These are phyloP conservation scores for Schizothorax lantsangensis DNA, from an alignment of 2,797 vertebrate species.

Conservation along the genomic window DNA sequence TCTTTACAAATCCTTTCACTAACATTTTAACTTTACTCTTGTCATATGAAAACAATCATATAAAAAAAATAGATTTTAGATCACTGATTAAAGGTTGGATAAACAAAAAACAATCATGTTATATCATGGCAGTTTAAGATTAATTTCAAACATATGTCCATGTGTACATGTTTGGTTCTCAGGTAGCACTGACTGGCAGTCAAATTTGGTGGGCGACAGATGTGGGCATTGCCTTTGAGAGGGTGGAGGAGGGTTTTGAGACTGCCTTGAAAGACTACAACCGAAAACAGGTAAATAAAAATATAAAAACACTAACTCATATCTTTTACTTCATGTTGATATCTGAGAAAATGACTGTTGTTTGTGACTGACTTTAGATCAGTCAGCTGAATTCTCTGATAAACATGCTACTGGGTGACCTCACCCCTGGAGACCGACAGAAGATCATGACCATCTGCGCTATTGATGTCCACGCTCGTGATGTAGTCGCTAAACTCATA, in stretches of 20 bases:
- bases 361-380: slow-evolving; percentile 79
- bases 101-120: background rate
- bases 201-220: slow-evolving; percentile 80
- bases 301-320: background rate
- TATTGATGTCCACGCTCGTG: slow-evolving; percentile 87
- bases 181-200: slow-evolving; percentile 77
- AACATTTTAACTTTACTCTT: background rate
- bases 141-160: background rate
- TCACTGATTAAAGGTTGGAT: background rate
- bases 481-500: slow-evolving; percentile 86
- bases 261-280: slow-evolving; percentile 81
- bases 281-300: slow-evolving; percentile 73
- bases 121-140: background rate
- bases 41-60: background rate
- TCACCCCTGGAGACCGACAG: slow-evolving; percentile 86
- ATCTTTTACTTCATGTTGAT: background rate
- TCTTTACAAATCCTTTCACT: background rate
- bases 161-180: slow-evolving; percentile 36
- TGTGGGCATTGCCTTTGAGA: slow-evolving; percentile 80
- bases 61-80: background rate
- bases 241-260: slow-evolving; percentile 81
- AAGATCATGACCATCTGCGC: slow-evolving; percentile 91
- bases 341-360: background rate
- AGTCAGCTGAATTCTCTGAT: slow-evolving; percentile 91
- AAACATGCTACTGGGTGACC: slow-evolving; percentile 91